Percentiles rank a stretch among this genome's conserved stretches.
Conservation (phyloP, 1,140 invertebrate species). For the Trichoplusia ni region DNA sequence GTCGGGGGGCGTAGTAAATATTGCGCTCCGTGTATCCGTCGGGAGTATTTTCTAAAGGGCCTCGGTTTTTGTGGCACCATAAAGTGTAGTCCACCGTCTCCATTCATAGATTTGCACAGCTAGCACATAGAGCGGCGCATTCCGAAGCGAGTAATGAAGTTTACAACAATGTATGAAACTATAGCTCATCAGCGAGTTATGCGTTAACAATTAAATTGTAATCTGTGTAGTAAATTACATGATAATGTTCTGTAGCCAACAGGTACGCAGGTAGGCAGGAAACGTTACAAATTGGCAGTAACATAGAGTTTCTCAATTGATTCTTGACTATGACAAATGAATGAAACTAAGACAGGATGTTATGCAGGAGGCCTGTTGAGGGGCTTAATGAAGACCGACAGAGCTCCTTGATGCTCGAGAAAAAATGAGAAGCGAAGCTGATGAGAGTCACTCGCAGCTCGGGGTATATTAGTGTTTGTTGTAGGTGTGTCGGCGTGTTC, state of each 20-base stretch:
- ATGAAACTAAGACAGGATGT: conserved; percentile 32
- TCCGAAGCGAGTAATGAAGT: background rate
- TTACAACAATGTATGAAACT: background rate
- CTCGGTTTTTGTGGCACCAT: conserved; percentile 67
- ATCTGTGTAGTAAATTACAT: conserved; percentile 5
- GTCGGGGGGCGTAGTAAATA: conserved; percentile 79
- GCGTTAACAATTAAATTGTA: conserved; percentile 13
- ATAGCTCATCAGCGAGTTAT: background rate
- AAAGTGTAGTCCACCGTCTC: conserved; percentile 62
- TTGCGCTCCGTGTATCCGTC: conserved; percentile 64
- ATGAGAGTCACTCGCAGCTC: background rate
- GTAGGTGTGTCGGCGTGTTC: conserved; percentile 28
- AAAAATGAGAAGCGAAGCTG: conserved; percentile 5
- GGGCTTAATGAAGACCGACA: conserved; percentile 24
- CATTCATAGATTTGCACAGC: conserved; percentile 63
- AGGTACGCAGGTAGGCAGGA: conserved; percentile 26
- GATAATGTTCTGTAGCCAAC: background rate
- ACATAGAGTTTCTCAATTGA: conserved; percentile 31
- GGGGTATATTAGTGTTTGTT: conserved; percentile 8
- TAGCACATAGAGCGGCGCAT: conserved; percentile 15
- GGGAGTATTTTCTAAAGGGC: conserved; percentile 66
- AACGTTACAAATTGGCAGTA: conserved; percentile 23
- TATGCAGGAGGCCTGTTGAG: conserved; percentile 16
- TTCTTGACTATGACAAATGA: conserved; percentile 32
- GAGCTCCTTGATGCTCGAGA: conserved; percentile 9